phyloP scores from a whole-genome alignment of 2,113 vertebrate genomes.

The Camelus bactrianus region DNA sequence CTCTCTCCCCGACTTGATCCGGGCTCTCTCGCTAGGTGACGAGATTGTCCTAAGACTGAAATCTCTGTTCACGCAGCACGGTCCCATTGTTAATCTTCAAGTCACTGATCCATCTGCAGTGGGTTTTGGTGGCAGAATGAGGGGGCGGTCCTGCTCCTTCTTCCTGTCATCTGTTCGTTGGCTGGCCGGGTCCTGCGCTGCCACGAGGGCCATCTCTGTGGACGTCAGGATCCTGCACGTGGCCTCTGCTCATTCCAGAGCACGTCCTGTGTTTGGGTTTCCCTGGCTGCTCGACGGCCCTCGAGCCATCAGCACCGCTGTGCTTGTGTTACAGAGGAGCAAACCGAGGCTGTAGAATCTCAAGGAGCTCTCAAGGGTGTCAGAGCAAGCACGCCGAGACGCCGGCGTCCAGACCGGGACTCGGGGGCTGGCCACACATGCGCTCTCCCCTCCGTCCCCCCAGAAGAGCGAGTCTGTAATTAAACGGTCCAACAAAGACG shows the following conservation, averaged over 20 bases:
- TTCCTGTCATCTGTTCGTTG: neutral
- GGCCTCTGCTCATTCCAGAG: accelerated
- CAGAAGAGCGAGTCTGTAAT: too few species aligned
- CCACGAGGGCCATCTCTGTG: neutral
- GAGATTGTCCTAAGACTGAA: neutral
- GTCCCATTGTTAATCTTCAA: neutral
- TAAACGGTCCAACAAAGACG: accelerated
- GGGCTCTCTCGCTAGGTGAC: neutral
- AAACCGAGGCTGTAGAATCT: neutral
- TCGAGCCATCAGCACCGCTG: accelerated
- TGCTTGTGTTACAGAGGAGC: neutral
- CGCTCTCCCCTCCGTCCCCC: accelerated
- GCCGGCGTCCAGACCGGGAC: neutral
- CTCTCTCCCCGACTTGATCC: neutral
- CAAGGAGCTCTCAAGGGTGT: accelerated
- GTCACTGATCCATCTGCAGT: neutral
- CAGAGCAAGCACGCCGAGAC: neutral
- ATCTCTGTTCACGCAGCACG: neutral
- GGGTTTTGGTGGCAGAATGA: neutral
- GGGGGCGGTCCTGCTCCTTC: neutral
- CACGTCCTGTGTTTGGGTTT: accelerated
- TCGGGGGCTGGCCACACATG: accelerated
- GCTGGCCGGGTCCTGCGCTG: too few species aligned
- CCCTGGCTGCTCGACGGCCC: accelerated
- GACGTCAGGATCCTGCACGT: accelerated